Evolutionary conservation across 2,113 vertebrate genomes (phyloP), one percentile per base, ranked within the genome.

Genomic region (Marcusenius ussheri): DNA sequence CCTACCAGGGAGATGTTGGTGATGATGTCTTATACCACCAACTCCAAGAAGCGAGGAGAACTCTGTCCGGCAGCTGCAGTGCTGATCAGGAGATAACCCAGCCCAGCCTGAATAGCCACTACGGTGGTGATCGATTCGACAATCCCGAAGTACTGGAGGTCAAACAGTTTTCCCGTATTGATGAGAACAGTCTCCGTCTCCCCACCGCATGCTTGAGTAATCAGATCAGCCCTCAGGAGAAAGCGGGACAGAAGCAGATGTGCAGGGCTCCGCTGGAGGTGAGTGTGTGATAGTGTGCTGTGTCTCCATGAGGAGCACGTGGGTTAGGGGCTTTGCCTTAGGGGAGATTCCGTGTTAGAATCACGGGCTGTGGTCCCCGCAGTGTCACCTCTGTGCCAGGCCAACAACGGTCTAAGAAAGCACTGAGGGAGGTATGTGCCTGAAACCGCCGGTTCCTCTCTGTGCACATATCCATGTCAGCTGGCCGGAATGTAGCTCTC

Each of bases 251-350:
- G 92, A 83, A 91, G 1, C 50, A 74, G 0, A 91, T 93, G 90
- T 95, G 93, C 89, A 92, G 91, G 92, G 94, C 93, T 0, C 93
- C 94, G 3, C 92, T 93, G 87, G 95, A 96, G 95, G 96, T 96
- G 89, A 94, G 93, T 15, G 49, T 21, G 49, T 49, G 24, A 4
- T 53, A 39, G n/a, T 19, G 58, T 53, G 47, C 19, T 21, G n/a
- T 15, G 10, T 19, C 27, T 87, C 27, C 42, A 19, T 45, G 19
- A 84, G 45, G 27, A 58, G 24, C 47, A 15, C 27, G 19, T 19
- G 49, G 6, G n/a, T 56, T 53, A 53, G 24, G 1, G 49, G 45
- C 47, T 39, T 27, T 6, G 7, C 10, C 50, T 39, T 19, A 86
- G 46, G 7, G 49, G 47, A 11, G 27, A 35, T 47, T 27, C 83